Evolutionary conservation across 2,797 vertebrate genomes (phyloP), one percentile per base, ranked within the genome.

Genomic region (Gobio occitaniae): DNA sequence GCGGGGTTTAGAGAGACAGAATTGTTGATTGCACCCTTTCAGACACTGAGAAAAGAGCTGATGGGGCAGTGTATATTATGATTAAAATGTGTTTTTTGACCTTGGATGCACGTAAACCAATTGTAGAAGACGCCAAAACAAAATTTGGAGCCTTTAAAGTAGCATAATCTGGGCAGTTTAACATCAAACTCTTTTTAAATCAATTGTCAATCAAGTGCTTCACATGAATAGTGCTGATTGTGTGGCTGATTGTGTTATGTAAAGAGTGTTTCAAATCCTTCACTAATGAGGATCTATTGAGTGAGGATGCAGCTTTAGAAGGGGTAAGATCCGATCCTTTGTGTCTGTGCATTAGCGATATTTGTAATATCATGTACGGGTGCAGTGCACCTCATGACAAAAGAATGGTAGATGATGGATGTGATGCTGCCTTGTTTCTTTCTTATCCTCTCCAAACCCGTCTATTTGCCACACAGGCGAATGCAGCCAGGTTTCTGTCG

Each of bases 271-370:
- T 72, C 44, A 50, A 5, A 72, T 29, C 44, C 0, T 3, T 25
- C 72, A 1, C 50, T 56, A 56, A 56, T 56, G 75, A 44, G 38
- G 71, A 74, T 32, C 16, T 44, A 25, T 44, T 25, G 21, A 61
- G 75, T 5, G 41, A 25, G 56, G 75, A 61, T 25, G 54, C 54
- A 44, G 75, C 75, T 78, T 44, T 41, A 61, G 21, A 78, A n/a
- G 54, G 52, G 19, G 16, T 59, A n/a, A 41, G 19, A 75, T 75
- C 29, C 21, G 16, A 41, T 59, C 29, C 25, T 21, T 19, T 36
- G 48, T 11, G 47, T 21, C 21, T 80, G 29, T 72, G 54, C 68
- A 61, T 72, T 63, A 72, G 52, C 56, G 80, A 72, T 29, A 6
- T 72, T 36, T 32, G 19, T 19, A 29, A 44, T 19, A n/a, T 54